phyloP scores from a whole-genome alignment of 2,888 invertebrate genomes.

The Abrostola tripartita region DNA sequence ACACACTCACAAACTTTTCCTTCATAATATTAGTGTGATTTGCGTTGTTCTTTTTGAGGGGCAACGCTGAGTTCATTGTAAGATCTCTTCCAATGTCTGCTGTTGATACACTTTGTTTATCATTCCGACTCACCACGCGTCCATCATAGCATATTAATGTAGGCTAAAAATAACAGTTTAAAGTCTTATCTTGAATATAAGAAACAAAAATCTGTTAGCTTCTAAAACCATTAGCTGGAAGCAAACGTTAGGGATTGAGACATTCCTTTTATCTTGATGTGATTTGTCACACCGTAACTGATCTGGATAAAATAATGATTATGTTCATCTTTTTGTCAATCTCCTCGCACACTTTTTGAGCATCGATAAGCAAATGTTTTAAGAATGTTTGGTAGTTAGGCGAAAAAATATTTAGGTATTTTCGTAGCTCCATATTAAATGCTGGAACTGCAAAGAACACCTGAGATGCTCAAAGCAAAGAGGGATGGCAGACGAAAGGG shows the following conservation, averaged over 20 bases:
- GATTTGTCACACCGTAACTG: conserved; percentile 9
- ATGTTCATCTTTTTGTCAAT: not conserved
- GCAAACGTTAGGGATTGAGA: not conserved
- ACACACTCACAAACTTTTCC: too few relatives aligned
- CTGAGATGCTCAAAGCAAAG: too few relatives aligned
- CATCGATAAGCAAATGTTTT: too few relatives aligned
- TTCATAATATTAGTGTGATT: too few relatives aligned
- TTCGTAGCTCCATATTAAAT: too few relatives aligned
- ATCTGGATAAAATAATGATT: not conserved
- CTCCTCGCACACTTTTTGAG: not conserved
- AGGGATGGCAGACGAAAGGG: too few relatives aligned
- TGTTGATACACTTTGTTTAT: not conserved
- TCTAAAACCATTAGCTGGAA: conserved; percentile 7
- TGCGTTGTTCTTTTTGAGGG: too few relatives aligned
- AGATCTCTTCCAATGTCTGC: too few relatives aligned
- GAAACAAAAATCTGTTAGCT: conserved; percentile 17
- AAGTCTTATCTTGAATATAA: conserved; percentile 3
- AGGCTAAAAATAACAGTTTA: not conserved
- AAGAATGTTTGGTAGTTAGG: too few relatives aligned
- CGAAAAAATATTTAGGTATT: too few relatives aligned
- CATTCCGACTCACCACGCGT: not conserved
- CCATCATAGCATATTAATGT: not conserved
- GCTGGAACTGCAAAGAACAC: too few relatives aligned
- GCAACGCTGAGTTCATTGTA: too few relatives aligned
- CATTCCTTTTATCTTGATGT: not conserved